Base-by-base conservation (phyloP, 2,113 vertebrate species). In the Noctilio leporinus region DNA sequence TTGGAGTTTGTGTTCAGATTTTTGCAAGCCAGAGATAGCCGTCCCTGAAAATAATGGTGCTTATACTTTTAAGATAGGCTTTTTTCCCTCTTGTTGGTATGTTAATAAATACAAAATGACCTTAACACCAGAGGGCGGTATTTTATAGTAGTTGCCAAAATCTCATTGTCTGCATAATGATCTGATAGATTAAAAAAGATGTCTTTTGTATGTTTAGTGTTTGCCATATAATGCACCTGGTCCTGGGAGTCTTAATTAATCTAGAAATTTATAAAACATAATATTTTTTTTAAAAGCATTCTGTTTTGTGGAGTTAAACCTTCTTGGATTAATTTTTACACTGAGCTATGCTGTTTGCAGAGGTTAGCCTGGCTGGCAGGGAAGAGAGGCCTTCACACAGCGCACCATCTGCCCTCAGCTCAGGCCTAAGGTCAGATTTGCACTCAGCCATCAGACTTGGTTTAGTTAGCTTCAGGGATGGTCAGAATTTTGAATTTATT, bases 1-100 rank as follows among this genome's bases (percentile, higher is more conserved):
- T 97, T 96, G 98, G 98, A 88, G 96, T 98, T 97, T 97, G 98
- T 97, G 98, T 98, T 98, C 98, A 99, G 98, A 98, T 98, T 98
- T 99, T 98, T 96, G 98, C 98, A 97, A 99, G 99, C 98, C 98
- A 99, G 98, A 99, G 99, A 98, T 99, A 98, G 99, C 99, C 98
- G 98, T 98, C 97, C 98, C 98, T 10, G 98, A 98, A 98, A 99
- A 98, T 75, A 45, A 57, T 98, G 98, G 98, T 97, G 99, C 99
- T 98, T 99, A 98, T 98, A 99, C 98, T 98, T 99, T 98, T 99
- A 99, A 98, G 95, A 97, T 97, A 95, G 40, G 45, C 65, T 85
- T 80, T 77, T 92, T 72, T 80, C 53, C 47, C 33, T 73, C 20
- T 57, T 62, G 85, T 35, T 86, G n/a, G 77, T 85, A 38, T 43